These are phyloP conservation scores for Drosophila melanosoma DNA, from an alignment of 2,888 invertebrate species.

Conservation along the genomic window DNA sequence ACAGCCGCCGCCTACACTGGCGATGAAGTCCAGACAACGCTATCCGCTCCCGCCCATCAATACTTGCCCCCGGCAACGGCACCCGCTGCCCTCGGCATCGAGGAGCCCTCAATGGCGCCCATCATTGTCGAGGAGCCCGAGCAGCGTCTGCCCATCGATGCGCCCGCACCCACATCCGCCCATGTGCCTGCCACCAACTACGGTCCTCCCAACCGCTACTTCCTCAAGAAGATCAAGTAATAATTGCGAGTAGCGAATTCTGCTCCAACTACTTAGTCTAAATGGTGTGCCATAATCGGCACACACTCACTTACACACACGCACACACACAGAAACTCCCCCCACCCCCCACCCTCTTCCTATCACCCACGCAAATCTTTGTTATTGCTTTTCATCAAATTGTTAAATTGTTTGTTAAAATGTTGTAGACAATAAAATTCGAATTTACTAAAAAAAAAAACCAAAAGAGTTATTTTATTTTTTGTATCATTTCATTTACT, in stretches of 20 bases:
- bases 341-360: not conserved
- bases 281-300: conserved; percentile 48
- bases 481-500: not conserved
- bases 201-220: conserved; percentile 88
- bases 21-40: conserved; percentile 67
- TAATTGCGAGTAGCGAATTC: conserved; percentile 36
- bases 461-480: conserved; percentile 1
- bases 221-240: conserved; percentile 73
- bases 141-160: conserved; percentile 55
- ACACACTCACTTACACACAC: conserved; percentile 22
- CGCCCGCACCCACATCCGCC: conserved; percentile 30
- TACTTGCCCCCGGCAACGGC: conserved; percentile 75
- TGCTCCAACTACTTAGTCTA: conserved; percentile 50
- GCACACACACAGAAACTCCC: conserved; percentile 16
- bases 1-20: conserved; percentile 63
- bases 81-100: conserved; percentile 45
- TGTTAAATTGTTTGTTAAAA: conserved; percentile 73
- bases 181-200: conserved; percentile 85
- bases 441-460: conserved; percentile 63
- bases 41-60: conserved; percentile 69
- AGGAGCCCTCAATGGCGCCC: conserved; percentile 72
- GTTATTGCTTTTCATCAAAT: conserved; percentile 54
- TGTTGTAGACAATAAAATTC: conserved; percentile 67
- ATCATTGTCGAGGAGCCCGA: conserved; percentile 75
- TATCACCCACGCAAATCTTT: conserved; percentile 27